Conservation (phyloP, 1,140 invertebrate species). For the Drosophila teissieri region DNA sequence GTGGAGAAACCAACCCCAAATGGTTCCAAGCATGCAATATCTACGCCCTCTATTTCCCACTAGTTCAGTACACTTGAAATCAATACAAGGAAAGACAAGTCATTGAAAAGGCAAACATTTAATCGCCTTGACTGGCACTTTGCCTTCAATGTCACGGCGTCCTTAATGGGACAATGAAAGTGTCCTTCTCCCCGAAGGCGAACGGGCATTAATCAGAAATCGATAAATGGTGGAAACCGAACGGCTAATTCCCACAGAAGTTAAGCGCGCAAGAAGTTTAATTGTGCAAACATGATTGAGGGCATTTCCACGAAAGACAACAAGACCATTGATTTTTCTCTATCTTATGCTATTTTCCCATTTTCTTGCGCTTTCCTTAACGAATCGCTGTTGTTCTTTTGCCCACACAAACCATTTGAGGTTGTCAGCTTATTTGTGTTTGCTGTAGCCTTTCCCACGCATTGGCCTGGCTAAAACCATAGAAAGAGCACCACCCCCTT, state of each 20-base stretch:
- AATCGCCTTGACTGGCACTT: conserved; percentile 48
- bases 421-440: conserved; percentile 36
- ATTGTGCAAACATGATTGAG: conserved; percentile 51
- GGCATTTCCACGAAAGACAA: conserved; percentile 18
- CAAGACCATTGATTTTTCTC: conserved; percentile 40
- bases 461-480: conserved; percentile 29
- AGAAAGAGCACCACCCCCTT: conserved; percentile 20
- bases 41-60: not conserved
- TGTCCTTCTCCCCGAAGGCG: conserved; percentile 35
- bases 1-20: not conserved
- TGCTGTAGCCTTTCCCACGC: conserved; percentile 32
- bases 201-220: conserved; percentile 49
- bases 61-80: conserved; percentile 3
- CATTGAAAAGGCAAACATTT: conserved; percentile 39
- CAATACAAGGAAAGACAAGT: conserved; percentile 3
- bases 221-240: conserved; percentile 33
- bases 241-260: conserved; percentile 16
- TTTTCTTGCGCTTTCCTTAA: conserved; percentile 24
- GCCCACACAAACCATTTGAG: conserved; percentile 24
- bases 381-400: conserved; percentile 34
- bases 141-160: conserved; percentile 47
- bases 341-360: conserved; percentile 32
- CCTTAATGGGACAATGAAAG: conserved; percentile 53
- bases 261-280: conserved; percentile 34
- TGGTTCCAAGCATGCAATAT: not conserved